These are phyloP conservation scores for Ophiodon elongatus DNA, from an alignment of 2,113 vertebrate species.

Conservation along the genomic window DNA sequence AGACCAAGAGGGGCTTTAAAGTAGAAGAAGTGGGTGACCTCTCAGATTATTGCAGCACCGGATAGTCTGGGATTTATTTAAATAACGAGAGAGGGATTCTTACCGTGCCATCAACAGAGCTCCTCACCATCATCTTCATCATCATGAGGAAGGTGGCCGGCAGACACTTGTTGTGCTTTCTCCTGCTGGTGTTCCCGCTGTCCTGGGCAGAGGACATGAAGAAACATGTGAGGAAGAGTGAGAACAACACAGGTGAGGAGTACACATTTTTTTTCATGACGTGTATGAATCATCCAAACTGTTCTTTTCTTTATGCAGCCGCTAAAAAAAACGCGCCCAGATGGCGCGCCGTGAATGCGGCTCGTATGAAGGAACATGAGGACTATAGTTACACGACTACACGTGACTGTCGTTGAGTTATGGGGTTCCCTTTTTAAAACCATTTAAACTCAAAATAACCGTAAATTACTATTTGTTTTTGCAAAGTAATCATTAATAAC, in stretches of 20 bases:
- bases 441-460: no score
- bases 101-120: slow-evolving; percentile 17
- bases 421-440: no score
- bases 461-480: neutral
- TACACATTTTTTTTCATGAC: neutral
- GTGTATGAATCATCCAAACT: neutral
- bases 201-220: slow-evolving; percentile 64
- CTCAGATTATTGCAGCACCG: neutral
- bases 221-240: slow-evolving; percentile 41
- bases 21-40: neutral
- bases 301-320: neutral
- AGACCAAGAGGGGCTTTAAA: neutral
- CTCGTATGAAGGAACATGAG: neutral
- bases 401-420: neutral
- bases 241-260: slow-evolving; percentile 71
- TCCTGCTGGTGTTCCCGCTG: slow-evolving; percentile 65
- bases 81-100: neutral
- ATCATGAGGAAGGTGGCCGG: slow-evolving; percentile 53
- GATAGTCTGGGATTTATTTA: neutral
- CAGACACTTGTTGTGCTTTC: slow-evolving; percentile 73
- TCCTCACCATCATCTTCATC: slow-evolving; percentile 1
- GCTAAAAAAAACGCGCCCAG: neutral
- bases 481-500: neutral
- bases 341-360: neutral
- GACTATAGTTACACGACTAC: neutral